Conservation (phyloP, 2,113 vertebrate species). For the Ancistrus triradiatus region DNA sequence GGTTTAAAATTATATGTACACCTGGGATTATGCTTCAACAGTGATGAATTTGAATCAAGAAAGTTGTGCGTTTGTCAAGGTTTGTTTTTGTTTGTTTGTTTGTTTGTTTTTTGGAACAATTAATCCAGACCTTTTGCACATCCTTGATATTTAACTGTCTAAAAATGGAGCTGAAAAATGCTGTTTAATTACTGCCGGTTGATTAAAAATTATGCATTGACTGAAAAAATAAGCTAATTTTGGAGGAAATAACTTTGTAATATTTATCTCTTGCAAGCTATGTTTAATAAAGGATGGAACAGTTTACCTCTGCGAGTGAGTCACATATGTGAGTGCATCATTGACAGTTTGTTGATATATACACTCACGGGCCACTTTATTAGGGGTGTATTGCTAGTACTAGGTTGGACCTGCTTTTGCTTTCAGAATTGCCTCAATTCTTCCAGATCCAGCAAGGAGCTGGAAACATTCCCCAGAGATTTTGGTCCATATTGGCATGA, state of each 20-base stretch:
- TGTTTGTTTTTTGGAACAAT: slow-evolving; percentile 62
- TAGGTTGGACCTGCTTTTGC: no score
- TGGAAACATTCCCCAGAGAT: no score
- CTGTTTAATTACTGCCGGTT: slow-evolving; percentile 88
- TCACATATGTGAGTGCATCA: slow-evolving; percentile 42
- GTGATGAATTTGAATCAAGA: slow-evolving; percentile 52
- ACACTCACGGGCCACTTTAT: no score
- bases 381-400: no score
- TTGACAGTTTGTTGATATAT: no score
- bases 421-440: no score
- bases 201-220: slow-evolving; percentile 84
- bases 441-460: no score
- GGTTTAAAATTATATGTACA: slow-evolving; percentile 29
- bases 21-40: slow-evolving; percentile 47
- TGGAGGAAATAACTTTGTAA: slow-evolving; percentile 96
- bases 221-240: slow-evolving; percentile 93
- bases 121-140: slow-evolving; percentile 84
- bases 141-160: slow-evolving; percentile 88
- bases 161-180: slow-evolving; percentile 78
- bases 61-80: slow-evolving; percentile 52
- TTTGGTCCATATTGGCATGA: no score
- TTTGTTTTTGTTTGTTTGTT: no score
- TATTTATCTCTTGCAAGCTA: slow-evolving; percentile 98
- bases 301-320: slow-evolving; percentile 76
- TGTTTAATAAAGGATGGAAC: slow-evolving; percentile 99